These are phyloP conservation scores for Thunnus maccoyii DNA, from an alignment of 2,113 vertebrate genomes.

Conservation along the genomic window DNA sequence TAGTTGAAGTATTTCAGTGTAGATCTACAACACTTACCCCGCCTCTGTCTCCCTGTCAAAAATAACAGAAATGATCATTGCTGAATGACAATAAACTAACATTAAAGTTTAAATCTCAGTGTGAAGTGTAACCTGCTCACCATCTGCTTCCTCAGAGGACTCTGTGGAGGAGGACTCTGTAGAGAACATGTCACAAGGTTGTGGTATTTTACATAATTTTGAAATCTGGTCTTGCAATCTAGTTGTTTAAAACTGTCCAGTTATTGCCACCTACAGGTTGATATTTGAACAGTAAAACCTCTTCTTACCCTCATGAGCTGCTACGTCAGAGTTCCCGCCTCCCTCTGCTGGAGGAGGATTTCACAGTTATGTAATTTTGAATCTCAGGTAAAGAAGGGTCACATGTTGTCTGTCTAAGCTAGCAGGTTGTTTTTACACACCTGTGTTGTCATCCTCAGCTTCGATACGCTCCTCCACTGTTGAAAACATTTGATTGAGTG, in stretches of 20 bases:
- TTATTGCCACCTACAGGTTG: slow-evolving; percentile 58
- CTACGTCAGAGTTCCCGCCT: slow-evolving; percentile 37
- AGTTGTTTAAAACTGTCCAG: neutral
- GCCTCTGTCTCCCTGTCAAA: slow-evolving; percentile 59
- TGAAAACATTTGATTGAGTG: slow-evolving; percentile 22
- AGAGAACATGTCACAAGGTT: neutral
- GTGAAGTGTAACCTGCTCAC: slow-evolving; percentile 46
- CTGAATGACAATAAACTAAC: neutral
- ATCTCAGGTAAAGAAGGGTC: neutral
- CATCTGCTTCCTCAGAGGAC: slow-evolving; percentile 68
- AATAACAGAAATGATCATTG: neutral
- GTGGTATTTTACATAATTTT: slow-evolving; percentile 6
- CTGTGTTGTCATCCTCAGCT: slow-evolving; percentile 26
- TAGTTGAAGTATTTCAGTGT: neutral
- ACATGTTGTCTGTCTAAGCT: neutral
- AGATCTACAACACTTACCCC: slow-evolving; percentile 54
- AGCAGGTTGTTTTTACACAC: slow-evolving; percentile 44
- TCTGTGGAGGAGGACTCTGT: slow-evolving; percentile 58
- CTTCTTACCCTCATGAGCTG: slow-evolving; percentile 59
- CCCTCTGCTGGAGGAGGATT: slow-evolving; percentile 57
- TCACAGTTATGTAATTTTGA: slow-evolving; percentile 41
- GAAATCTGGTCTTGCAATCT: neutral
- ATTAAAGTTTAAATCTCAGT: neutral
- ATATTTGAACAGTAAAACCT: slow-evolving; percentile 2
- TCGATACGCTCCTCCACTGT: slow-evolving; percentile 53